phyloP scores from a whole-genome alignment of 2,113 vertebrate genomes.

The Amia ocellicauda region DNA sequence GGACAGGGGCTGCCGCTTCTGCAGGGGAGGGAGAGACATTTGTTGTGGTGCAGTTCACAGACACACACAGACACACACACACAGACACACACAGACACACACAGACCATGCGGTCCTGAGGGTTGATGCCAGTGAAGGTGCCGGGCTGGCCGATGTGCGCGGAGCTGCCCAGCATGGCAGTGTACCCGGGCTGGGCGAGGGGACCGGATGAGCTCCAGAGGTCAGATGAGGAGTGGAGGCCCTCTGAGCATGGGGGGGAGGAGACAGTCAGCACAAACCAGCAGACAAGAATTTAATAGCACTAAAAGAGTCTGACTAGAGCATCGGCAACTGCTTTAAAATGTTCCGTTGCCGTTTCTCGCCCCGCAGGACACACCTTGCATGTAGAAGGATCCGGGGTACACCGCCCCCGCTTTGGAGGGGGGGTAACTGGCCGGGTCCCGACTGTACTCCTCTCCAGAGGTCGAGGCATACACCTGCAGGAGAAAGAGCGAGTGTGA shows the following conservation, averaged over 20 bases:
- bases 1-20: conserved; percentile 52
- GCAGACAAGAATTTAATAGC: no score
- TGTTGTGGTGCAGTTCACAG: no score
- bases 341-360: no score
- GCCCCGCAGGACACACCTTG: conserved; percentile 73
- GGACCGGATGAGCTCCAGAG: conserved; percentile 82
- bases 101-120: conserved; percentile 90
- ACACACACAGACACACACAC: conserved; percentile 7
- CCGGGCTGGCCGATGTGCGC: conserved; percentile 79
- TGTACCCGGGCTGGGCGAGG: conserved; percentile 81
- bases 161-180: conserved; percentile 83
- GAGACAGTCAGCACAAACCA: not conserved
- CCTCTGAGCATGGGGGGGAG: conserved; percentile 33
- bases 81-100: conserved; percentile 4
- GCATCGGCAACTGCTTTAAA: no score
- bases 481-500: conserved; percentile 21
- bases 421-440: conserved; percentile 79
- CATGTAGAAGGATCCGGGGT: conserved; percentile 90
- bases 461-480: conserved; percentile 92
- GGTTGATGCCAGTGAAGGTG: conserved; percentile 81
- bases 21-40: conserved; percentile 9
- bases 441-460: conserved; percentile 88
- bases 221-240: conserved; percentile 60
- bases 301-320: no score
- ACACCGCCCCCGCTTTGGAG: conserved; percentile 79